These are phyloP conservation scores for Petrocephalus microphthalmus DNA, from an alignment of 2,113 vertebrate genomes.

Conservation along the genomic window DNA sequence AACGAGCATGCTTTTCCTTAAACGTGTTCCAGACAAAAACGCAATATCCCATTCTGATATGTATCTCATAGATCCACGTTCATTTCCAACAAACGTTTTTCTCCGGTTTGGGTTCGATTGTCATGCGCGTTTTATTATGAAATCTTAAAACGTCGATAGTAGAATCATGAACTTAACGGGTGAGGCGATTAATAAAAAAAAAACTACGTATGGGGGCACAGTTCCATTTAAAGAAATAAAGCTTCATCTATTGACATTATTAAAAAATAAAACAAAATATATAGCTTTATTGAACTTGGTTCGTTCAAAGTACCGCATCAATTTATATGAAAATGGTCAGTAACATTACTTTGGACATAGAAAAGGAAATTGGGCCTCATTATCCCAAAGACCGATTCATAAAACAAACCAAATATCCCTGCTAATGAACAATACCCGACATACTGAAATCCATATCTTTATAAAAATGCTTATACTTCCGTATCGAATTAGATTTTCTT, in stretches of 20 bases:
- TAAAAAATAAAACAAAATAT: background rate
- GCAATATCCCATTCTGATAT: background rate
- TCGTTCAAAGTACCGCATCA: background rate
- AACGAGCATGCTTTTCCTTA: background rate
- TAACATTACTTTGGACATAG: background rate
- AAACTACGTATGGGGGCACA: background rate
- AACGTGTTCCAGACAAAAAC: background rate
- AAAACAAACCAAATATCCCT: slow-evolving; percentile 31
- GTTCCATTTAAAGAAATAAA: background rate
- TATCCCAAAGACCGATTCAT: slow-evolving; percentile 39
- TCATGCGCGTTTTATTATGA: background rate
- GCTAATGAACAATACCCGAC: slow-evolving; percentile 39
- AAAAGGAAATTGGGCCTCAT: slow-evolving; percentile 20
- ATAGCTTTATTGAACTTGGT: background rate
- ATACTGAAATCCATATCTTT: slow-evolving; percentile 28
- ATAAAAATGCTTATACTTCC: slow-evolving; percentile 19
- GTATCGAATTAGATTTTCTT: background rate
- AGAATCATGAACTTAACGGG: background rate
- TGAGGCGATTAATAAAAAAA: background rate
- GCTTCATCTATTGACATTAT: background rate
- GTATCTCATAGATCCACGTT: background rate
- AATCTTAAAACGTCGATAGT: background rate
- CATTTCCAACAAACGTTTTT: background rate
- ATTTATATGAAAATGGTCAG: background rate
- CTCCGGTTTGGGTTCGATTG: no score